Conservation (phyloP, 2,888 invertebrate genomes). For the Athrips mouffetella region DNA sequence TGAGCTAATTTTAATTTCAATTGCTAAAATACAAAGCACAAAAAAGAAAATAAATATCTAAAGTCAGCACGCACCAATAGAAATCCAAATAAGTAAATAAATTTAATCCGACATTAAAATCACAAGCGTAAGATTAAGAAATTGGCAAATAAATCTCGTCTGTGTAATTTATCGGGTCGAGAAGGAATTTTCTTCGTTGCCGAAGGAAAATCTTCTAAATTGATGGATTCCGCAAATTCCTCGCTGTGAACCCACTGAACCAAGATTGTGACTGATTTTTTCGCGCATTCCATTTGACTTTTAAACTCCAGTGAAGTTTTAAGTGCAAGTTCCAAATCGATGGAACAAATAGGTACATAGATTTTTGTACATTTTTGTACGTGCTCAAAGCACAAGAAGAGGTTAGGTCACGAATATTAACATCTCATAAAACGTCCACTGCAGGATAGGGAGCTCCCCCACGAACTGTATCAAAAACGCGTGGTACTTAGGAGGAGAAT, state of each 20-base stretch:
- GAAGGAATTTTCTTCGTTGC: constrained; percentile 45
- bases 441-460: no score
- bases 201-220: constrained; percentile 59
- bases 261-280: constrained; percentile 43
- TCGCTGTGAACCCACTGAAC: constrained; percentile 38
- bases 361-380: no score
- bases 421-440: no score
- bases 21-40: no score
- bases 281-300: constrained; percentile 30
- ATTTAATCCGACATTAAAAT: neutral
- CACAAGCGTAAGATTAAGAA: constrained; percentile 43
- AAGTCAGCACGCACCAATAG: no score
- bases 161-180: constrained; percentile 58
- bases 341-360: neutral
- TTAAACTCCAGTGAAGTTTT: constrained; percentile 18
- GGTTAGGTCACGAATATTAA: no score
- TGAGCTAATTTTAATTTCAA: no score
- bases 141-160: constrained; percentile 60
- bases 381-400: no score
- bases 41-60: no score
- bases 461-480: no score
- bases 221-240: constrained; percentile 63
- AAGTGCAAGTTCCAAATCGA: neutral
- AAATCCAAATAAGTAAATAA: neutral
- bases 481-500: no score